Evolutionary conservation across 2,797 vertebrate genomes (phyloP).

Genomic region (Notamacropus eugenii): DNA sequence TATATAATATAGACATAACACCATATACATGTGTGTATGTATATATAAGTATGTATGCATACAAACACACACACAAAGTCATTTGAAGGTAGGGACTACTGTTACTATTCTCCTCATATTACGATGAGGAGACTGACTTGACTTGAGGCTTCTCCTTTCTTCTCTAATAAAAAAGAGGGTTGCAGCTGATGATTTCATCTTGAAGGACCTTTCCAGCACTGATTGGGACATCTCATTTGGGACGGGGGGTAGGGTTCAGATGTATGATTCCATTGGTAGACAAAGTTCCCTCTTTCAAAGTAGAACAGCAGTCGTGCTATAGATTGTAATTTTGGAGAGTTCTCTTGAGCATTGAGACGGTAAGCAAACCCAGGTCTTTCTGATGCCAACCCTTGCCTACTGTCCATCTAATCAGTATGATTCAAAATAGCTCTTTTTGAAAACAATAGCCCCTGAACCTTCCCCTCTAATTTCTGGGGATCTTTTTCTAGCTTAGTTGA

Average conservation of each 20-base stretch:
- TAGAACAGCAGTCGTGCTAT: not conserved
- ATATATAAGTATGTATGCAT: not conserved
- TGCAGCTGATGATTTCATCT: not conserved
- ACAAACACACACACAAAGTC: not conserved
- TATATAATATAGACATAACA: too few relatives aligned
- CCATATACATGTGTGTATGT: too few relatives aligned
- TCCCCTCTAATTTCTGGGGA: not conserved
- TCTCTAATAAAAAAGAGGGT: not conserved
- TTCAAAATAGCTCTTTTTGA: slow-evolving; percentile 70
- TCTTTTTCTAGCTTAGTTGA: not conserved
- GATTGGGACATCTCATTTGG: not conserved
- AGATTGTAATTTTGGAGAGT: not conserved
- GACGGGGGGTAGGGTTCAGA: not conserved
- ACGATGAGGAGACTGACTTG: not conserved
- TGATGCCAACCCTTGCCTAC: not conserved
- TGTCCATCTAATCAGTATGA: slow-evolving; percentile 69
- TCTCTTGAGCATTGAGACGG: not conserved
- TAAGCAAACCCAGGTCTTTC: not conserved
- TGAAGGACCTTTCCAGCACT: slow-evolving; percentile 25
- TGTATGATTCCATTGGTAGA: not conserved
- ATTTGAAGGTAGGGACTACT: not conserved
- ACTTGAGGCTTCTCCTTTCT: not conserved
- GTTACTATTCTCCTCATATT: not conserved
- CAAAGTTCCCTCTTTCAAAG: not conserved
- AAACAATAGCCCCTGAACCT: not conserved